Base-by-base conservation (phyloP, 1,140 invertebrate genomes). In the Laupala kohalensis region DNA sequence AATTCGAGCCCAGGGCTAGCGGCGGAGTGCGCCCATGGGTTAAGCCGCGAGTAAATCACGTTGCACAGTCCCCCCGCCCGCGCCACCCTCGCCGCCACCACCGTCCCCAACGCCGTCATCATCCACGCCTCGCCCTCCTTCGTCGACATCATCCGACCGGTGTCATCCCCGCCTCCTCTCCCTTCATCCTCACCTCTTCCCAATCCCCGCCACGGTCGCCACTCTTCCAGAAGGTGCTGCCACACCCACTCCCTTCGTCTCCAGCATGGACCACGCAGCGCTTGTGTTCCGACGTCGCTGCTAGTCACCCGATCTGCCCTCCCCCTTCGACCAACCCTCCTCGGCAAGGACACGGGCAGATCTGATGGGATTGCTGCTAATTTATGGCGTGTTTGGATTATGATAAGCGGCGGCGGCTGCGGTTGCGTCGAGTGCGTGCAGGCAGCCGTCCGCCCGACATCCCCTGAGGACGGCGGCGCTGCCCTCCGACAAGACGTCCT, bases 41-140 rank as follows among this genome's bases (percentile, higher is more conserved):
- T 70, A 70, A 70, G 69, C 69, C 69, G 25, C 69, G 37, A 70
- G 37, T 70, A 70, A 70, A 70, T 70, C 69, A 70, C 23, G 64
- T 66, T 23, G 9, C 37, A 19, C 37, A 9, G 37, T 19, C 37
- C 37, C 37, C 37, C 4, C 37, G 37, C 37, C 37, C 9, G 30
- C 19, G 37, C 37, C 37, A 19, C 37, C 37, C 9, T 19, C 37
- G 37, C 37, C 1, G 37, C 37, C 37, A 19, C 37, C 37, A 53
- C 37, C 37, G 37, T 9, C 37, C 37, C 9, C 37, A 53, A 9
- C 37, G 37, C 37, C 37, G 37, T 19, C 37, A 19, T 19, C n/a
- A n/a, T n/a, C n/a, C n/a, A n/a, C n/a, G n/a, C n/a, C n/a, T n/a
- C n/a, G n/a, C n/a, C n/a, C n/a, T n/a, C n/a, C n/a, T n/a, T n/a